Evolutionary conservation across 2,113 vertebrate species (phyloP), one percentile per base, ranked within the genome.

Genomic region (Illadopsis cleaveri): DNA sequence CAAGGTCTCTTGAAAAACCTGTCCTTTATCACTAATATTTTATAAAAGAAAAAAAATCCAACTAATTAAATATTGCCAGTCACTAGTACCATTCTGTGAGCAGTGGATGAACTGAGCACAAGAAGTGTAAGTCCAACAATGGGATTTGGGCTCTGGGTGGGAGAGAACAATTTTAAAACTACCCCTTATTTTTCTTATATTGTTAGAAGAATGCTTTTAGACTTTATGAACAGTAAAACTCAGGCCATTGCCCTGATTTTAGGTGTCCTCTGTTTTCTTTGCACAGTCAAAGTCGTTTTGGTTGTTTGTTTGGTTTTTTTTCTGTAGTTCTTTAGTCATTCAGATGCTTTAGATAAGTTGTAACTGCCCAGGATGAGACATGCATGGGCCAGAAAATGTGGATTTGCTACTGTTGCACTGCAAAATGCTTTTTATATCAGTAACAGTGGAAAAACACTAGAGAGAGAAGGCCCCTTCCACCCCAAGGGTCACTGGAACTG

Each of bases 331-430:
- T 51, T 65, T 9, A 22, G 24, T 45, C 24, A 12, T 66, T 89
- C 7, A 44, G 6, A 13, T 51, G 7, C 20, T 78, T 85, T n/a
- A 79, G 9, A 0, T 15, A 30, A 42, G 4, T 62, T 86, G 35
- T 22, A 86, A 31, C 37, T 40, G 24, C 21, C 12, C 11, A 24
- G 19, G 45, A 40, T 19, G 22, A 81, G 28, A 47, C 31, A 24
- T 0, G 0, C 24, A 13, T 0, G 1, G 21, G 13, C 30, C 24
- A 19, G 31, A 17, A 83, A 77, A 19, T 45, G 27, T 47, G 40
- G 16, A 30, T 30, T 83, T 50, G 31, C 21, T 38, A 20, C 35
- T 45, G 7, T 45, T 69, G 31, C 11, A 30, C 16, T 58, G 15
- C 17, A 70, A 86, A 65, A 81, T 40, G 15, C 25, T 10, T 89